phyloP scores from a whole-genome alignment of 2,888 invertebrate species.

The Calephelis perditalis region DNA sequence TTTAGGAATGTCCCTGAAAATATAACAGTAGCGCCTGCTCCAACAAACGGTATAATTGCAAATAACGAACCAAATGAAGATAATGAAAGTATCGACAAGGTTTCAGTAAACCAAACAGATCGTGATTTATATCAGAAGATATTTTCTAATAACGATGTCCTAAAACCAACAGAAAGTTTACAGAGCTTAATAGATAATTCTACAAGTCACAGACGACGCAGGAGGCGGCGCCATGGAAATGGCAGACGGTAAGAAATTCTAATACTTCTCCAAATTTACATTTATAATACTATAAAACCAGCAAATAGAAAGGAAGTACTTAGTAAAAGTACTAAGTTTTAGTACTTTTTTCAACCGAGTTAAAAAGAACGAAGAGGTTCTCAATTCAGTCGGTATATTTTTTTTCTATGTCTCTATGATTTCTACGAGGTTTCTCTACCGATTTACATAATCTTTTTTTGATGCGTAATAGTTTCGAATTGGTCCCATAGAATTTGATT shows the following conservation, averaged over 20 bases:
- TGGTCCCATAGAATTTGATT: too few species aligned
- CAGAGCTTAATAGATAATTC: background rate
- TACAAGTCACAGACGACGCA: background rate
- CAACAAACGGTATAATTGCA: conserved; percentile 63
- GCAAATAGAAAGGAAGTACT: background rate
- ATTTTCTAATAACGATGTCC: background rate
- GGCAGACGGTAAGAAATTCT: background rate
- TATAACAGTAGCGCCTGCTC: conserved; percentile 64
- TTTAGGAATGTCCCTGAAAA: conserved; percentile 66
- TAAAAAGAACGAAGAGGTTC: too few species aligned
- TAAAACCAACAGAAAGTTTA: conserved; percentile 1
- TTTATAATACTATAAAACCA: background rate
- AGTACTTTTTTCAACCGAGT: too few species aligned
- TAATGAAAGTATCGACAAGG: conserved; percentile 36
- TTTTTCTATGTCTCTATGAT: too few species aligned
- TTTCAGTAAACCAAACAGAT: conserved; percentile 27
- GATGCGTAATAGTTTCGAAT: too few species aligned
- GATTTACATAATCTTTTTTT: too few species aligned
- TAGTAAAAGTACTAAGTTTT: too few species aligned
- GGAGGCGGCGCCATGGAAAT: background rate
- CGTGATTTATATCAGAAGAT: background rate
- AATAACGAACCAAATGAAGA: conserved; percentile 59
- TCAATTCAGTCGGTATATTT: too few species aligned
- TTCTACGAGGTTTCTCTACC: too few species aligned
- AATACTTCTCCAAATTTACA: background rate